These are phyloP conservation scores for Acromyrmex charruanus DNA, from an alignment of 1,140 invertebrate species.

Conservation along the genomic window DNA sequence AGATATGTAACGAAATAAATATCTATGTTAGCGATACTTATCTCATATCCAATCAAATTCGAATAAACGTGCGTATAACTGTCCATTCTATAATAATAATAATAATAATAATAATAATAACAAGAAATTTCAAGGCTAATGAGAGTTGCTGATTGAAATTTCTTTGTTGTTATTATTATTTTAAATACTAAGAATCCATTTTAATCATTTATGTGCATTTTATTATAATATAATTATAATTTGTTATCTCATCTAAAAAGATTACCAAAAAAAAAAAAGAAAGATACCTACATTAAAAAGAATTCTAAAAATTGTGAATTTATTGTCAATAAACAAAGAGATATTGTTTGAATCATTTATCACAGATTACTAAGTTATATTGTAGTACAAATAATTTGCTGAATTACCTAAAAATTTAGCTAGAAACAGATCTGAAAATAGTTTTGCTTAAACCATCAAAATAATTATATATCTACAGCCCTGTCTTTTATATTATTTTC, in stretches of 20 bases:
- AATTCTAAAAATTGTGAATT: neutral
- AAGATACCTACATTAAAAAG: neutral
- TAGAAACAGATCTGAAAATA: too few relatives aligned
- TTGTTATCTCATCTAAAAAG: neutral
- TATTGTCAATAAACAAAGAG: neutral
- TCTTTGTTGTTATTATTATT: too few relatives aligned
- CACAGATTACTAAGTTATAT: neutral
- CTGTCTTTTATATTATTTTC: too few relatives aligned
- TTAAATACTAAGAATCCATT: too few relatives aligned
- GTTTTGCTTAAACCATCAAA: too few relatives aligned
- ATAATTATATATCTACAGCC: too few relatives aligned
- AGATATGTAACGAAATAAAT: conserved; percentile 8
- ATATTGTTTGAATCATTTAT: neutral
- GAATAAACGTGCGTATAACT: neutral
- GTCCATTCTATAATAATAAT: too few relatives aligned
- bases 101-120: too few relatives aligned
- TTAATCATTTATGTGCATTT: neutral
- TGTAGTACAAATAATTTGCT: neutral
- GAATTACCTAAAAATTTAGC: too few relatives aligned
- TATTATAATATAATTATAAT: neutral
- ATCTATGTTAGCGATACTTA: neutral
- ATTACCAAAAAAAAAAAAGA: neutral
- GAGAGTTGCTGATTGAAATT: too few relatives aligned
- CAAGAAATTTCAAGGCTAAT: too few relatives aligned
- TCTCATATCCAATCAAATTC: neutral